Conservation (phyloP, 2,888 invertebrate genomes). For the Drosophila monieri region DNA sequence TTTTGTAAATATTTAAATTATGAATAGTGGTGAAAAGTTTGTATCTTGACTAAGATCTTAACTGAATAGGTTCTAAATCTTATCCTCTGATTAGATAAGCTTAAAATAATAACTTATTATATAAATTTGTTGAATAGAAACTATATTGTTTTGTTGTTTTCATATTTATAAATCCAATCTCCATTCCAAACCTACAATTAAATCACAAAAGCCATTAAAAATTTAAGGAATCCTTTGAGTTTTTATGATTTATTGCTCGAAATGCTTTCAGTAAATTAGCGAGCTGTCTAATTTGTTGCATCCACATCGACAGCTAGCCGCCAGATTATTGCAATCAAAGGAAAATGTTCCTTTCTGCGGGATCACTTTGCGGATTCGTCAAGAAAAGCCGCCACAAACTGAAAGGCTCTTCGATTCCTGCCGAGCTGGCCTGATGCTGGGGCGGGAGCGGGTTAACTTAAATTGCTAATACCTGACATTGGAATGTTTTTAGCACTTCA, state of each 20-base stretch:
- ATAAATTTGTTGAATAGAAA: no score
- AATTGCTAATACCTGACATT: slow-evolving; percentile 79
- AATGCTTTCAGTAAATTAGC: slow-evolving; percentile 43
- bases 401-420: slow-evolving; percentile 5
- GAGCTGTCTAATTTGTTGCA: slow-evolving; percentile 33
- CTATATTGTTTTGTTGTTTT: no score
- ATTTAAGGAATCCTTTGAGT: slow-evolving; percentile 5
- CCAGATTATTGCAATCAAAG: slow-evolving; percentile 40
- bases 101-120: no score
- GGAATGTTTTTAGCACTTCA: slow-evolving; percentile 78
- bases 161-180: neutral
- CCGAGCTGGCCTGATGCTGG: neutral
- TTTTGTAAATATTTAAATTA: neutral
- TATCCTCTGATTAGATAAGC: neutral
- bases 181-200: neutral
- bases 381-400: slow-evolving; percentile 22
- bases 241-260: slow-evolving; percentile 34
- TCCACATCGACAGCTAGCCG: slow-evolving; percentile 30
- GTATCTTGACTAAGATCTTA: neutral
- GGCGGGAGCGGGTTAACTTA: slow-evolving; percentile 53
- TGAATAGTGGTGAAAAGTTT: neutral
- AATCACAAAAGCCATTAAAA: neutral
- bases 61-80: neutral
- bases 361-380: slow-evolving; percentile 36
- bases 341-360: slow-evolving; percentile 35